Percentiles rank a stretch among this genome's conserved stretches.
These are phyloP conservation scores for Microtus oregoni DNA, from an alignment of 2,113 vertebrate species.

Conservation along the genomic window DNA sequence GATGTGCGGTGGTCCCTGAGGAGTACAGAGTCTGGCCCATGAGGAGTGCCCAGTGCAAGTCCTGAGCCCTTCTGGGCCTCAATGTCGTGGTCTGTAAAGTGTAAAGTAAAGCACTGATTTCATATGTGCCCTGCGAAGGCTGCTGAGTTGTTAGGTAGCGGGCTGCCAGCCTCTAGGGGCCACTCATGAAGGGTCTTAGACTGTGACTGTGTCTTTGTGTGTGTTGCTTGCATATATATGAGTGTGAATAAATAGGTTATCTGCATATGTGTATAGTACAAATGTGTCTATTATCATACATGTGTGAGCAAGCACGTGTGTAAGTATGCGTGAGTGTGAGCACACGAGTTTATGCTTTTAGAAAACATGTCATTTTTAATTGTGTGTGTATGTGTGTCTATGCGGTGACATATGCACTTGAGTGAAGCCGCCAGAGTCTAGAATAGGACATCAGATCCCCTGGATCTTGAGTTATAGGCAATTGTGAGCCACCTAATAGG, in stretches of 20 bases:
- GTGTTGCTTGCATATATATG: background rate
- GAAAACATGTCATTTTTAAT: background rate
- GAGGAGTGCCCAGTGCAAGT: fast-evolving
- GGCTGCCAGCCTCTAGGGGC: background rate
- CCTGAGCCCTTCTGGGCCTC: background rate
- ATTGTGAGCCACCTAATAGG: background rate
- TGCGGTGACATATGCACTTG: background rate
- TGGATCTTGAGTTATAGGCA: background rate
- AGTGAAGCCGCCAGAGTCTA: background rate
- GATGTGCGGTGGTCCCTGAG: background rate
- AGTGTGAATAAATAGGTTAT: background rate
- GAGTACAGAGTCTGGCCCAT: background rate
- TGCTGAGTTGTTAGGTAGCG: background rate
- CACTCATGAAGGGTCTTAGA: background rate
- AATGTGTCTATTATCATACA: background rate
- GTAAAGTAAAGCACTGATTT: background rate
- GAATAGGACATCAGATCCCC: background rate
- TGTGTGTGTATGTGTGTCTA: background rate
- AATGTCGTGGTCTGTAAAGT: fast-evolving
- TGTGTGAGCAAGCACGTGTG: no score
- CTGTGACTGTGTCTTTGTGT: background rate
- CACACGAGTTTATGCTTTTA: background rate
- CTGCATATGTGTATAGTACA: background rate
- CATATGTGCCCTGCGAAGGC: background rate
- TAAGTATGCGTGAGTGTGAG: background rate